A percentile compares a stretch with the other conserved stretches of the same genome.
These are phyloP conservation scores for Caenorhabditis sulstoni DNA, from an alignment of 2,888 invertebrate genomes.

Conservation along the genomic window DNA sequence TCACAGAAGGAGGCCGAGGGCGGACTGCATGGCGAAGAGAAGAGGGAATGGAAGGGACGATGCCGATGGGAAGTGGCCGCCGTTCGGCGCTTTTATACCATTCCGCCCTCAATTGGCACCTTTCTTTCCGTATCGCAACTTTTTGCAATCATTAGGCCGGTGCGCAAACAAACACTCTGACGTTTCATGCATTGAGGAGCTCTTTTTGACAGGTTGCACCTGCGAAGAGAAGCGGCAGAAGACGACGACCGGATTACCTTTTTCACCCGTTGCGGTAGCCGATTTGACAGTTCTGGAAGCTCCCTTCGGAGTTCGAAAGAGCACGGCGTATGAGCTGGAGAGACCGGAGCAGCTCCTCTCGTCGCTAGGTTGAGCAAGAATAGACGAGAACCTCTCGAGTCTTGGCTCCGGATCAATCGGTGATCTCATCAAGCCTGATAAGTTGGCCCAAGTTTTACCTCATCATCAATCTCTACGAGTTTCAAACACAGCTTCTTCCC, in stretches of 20 bases:
- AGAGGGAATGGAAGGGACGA: background rate
- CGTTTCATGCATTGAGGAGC: conserved; percentile 22
- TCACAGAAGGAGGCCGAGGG: conserved; percentile 44
- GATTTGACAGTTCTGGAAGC: conserved; percentile 48
- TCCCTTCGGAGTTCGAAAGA: conserved; percentile 22
- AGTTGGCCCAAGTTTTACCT: no score
- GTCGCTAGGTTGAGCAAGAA: no score
- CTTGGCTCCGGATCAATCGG: no score
- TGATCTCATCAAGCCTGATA: no score
- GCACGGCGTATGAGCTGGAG: background rate
- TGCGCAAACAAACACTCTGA: conserved; percentile 42
- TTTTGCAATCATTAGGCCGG: conserved; percentile 48
- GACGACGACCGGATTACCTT: conserved; percentile 48
- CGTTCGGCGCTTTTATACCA: conserved; percentile 41
- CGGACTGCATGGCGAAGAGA: conserved; percentile 39
- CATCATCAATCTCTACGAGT: no score
- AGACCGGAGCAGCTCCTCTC: no score
- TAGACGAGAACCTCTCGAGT: no score
- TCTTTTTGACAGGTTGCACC: conserved; percentile 40
- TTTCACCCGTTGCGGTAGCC: conserved; percentile 45
- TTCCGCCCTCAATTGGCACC: conserved; percentile 24
- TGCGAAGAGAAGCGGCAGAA: no score
- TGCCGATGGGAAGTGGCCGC: conserved; percentile 22
- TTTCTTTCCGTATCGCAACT: conserved; percentile 52
- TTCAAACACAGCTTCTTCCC: no score